phyloP scores from a whole-genome alignment of 35 echinoderm and acorn worm species.

The Acanthaster planci region DNA sequence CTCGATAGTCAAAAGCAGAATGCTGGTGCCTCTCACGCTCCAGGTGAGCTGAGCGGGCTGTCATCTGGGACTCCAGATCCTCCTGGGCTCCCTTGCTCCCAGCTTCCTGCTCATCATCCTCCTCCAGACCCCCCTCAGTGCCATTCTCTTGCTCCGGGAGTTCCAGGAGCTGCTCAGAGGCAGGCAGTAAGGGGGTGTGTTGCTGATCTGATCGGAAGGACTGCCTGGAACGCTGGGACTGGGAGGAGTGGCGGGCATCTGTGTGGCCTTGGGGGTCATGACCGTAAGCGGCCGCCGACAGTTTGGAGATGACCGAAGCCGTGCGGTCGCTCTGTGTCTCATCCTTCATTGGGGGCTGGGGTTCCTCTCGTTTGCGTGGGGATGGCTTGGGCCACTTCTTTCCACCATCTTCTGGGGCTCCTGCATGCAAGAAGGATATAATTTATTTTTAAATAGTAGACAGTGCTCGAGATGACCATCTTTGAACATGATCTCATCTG shows the following conservation, averaged over 20 bases:
- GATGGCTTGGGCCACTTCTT: slow-evolving; percentile 63
- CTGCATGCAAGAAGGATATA: slow-evolving; percentile 25
- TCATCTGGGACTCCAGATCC: slow-evolving; percentile 62
- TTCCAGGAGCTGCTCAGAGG: slow-evolving; percentile 37
- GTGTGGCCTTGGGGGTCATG: slow-evolving; percentile 33
- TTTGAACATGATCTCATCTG: background rate
- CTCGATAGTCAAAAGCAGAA: slow-evolving; percentile 80
- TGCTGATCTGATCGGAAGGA: slow-evolving; percentile 26
- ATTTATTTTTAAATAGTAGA: background rate
- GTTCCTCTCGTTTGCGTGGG: slow-evolving; percentile 19
- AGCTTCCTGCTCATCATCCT: slow-evolving; percentile 55
- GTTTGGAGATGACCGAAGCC: slow-evolving; percentile 29
- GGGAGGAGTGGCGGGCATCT: slow-evolving; percentile 25
- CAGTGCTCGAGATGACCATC: background rate
- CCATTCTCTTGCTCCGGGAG: slow-evolving; percentile 48
- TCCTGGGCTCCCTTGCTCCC: slow-evolving; percentile 51
- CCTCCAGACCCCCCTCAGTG: slow-evolving; percentile 9
- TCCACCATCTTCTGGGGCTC: slow-evolving; percentile 61
- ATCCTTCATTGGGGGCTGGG: background rate
- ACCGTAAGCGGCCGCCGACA: slow-evolving; percentile 15
- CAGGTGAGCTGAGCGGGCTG: slow-evolving; percentile 56
- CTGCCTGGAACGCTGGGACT: slow-evolving; percentile 57
- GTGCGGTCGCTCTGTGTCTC: slow-evolving; percentile 25
- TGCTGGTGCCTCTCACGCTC: slow-evolving; percentile 54
- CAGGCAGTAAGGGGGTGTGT: background rate